Evolutionary conservation across 2,888 invertebrate species (phyloP).

Genomic region (Theretra japonica): DNA sequence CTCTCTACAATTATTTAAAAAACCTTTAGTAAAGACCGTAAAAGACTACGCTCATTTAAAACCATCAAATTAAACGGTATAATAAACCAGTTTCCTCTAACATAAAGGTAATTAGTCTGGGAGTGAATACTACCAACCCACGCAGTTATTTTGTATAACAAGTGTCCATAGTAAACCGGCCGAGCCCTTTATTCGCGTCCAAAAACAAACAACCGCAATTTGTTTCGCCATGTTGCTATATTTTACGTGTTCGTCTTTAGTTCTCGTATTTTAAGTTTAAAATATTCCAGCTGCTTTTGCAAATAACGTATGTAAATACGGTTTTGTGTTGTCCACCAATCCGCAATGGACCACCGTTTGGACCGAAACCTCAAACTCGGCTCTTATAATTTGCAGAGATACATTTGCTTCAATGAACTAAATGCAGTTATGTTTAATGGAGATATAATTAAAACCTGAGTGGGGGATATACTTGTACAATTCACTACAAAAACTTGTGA

Average conservation of each 20-base stretch:
- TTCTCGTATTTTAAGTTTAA: slow-evolving; percentile 25
- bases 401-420: background rate
- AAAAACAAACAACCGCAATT: slow-evolving; percentile 31
- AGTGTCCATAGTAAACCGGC: slow-evolving; percentile 20
- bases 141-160: slow-evolving; percentile 21
- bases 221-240: slow-evolving; percentile 28
- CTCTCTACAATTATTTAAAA: no score
- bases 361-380: background rate
- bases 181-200: slow-evolving; percentile 26
- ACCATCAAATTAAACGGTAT: background rate
- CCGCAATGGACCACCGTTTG: background rate
- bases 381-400: background rate
- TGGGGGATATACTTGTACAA: no score
- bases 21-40: no score
- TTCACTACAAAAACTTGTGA: no score
- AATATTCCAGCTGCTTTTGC: slow-evolving; percentile 27
- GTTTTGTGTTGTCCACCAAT: background rate
- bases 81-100: background rate
- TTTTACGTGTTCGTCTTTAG: slow-evolving; percentile 41
- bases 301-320: slow-evolving; percentile 16
- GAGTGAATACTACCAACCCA: background rate
- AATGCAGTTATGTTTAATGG: no score
- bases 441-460: no score
- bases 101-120: slow-evolving; percentile 3
- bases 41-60: background rate